Base-by-base conservation (phyloP, 2,888 invertebrate species). In the Omphaloscelis lunosa region DNA sequence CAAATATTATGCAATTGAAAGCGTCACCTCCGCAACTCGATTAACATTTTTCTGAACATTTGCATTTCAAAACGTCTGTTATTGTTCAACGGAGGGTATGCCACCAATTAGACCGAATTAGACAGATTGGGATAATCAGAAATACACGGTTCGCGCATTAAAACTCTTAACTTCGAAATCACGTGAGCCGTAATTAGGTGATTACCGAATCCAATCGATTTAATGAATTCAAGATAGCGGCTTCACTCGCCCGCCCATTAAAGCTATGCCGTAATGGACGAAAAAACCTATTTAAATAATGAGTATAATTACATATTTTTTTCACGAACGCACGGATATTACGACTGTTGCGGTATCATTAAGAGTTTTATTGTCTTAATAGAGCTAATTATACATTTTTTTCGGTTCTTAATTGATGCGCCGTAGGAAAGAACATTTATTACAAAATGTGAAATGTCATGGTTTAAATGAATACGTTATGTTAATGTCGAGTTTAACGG, bases 341-440 rank as follows among this genome's bases (percentile, higher is more conserved):
- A 95, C 95, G 93, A 91, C 93, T 95, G 95, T 95, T 95, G 96
- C 95, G 95, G 96, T 95, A 95, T 96, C 96, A 96, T 96, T 96
- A 96, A 96, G 95, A 95, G 92, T 96, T 96, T 96, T 96, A 96
- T 96, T 96, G 96, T 96, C 95, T 96, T 96, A 96, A 96, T 96
- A 96, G 95, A 95, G 92, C 95, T 96, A 96, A 96, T 96, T 96
- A 96, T 95, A 96, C 93, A 95, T 96, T 96, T 96, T 96, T 96
- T 96, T 96, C 95, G 96, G 95, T 91, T 93, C 93, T 95, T 96
- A 96, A 96, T 96, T 96, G 96, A 96, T 94, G 95, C 95, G 93
- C 94, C 91, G 95, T 94, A 93, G 94, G 95, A 95, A 93, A 96
- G 93, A 94, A 95, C 95, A 95, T 96, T 96, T 96, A 94, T 96